Conservation (phyloP, 2,113 vertebrate species). For the Ceyx cyanopectus region DNA sequence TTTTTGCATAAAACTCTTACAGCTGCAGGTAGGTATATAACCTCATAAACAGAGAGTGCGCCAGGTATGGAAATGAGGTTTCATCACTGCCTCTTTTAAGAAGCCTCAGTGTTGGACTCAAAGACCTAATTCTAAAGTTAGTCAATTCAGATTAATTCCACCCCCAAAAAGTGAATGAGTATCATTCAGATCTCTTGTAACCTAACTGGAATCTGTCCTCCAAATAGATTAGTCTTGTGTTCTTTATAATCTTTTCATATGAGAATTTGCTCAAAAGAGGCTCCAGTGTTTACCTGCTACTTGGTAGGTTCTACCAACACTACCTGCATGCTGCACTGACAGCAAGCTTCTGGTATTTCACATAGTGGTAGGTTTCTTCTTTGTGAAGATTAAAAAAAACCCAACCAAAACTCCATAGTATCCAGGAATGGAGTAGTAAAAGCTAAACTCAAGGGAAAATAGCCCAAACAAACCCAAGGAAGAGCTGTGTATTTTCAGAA, state of each 20-base stretch:
- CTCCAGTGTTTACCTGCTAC: not conserved
- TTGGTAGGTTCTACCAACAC: not conserved
- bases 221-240: not conserved
- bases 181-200: not conserved
- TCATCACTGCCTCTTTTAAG: conserved; percentile 34
- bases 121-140: conserved; percentile 33
- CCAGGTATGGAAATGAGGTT: conserved; percentile 52
- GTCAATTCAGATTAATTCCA: not conserved
- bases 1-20: not conserved
- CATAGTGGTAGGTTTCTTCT: not conserved
- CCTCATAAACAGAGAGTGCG: not conserved
- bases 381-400: not conserved
- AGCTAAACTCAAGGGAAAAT: not conserved
- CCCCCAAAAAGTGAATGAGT: not conserved
- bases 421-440: not conserved
- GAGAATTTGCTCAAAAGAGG: not conserved
- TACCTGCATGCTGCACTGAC: not conserved
- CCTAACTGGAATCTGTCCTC: not conserved
- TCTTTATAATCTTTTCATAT: not conserved
- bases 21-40: conserved; percentile 5
- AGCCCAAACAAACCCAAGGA: not conserved
- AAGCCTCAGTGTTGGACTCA: not conserved
- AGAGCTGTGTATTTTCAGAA: not conserved
- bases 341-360: not conserved
- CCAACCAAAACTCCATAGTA: not conserved